Percentiles rank a stretch among this genome's conserved stretches.
phyloP scores from a whole-genome alignment of 2,888 invertebrate genomes.

The Rhopalosiphum nymphaeae region DNA sequence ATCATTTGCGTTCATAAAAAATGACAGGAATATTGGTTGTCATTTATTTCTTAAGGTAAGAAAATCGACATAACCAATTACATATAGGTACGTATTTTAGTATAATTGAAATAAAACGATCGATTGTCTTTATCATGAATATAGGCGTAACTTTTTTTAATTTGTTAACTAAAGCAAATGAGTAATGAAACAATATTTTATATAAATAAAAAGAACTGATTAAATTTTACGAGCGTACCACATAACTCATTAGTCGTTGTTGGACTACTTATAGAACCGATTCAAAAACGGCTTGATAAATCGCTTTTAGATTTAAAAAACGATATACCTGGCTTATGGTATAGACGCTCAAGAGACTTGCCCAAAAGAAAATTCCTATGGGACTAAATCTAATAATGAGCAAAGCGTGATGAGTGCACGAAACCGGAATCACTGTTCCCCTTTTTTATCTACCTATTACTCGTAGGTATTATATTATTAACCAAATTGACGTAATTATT shows the following conservation, averaged over 20 bases:
- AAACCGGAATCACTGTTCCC: not conserved
- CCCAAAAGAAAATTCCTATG: not conserved
- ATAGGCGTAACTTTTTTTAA: not conserved
- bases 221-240: not conserved
- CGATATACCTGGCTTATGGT: not conserved
- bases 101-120: not conserved
- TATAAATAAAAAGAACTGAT: not conserved
- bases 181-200: not conserved
- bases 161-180: not conserved
- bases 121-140: not conserved
- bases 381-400: not conserved
- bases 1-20: not conserved
- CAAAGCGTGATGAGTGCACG: slow-evolving; percentile 11
- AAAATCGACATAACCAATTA: not conserved
- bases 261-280: not conserved
- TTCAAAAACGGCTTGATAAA: not conserved
- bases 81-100: not conserved
- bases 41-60: not conserved
- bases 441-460: not conserved
- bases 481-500: not conserved
- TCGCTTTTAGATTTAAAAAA: not conserved
- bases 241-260: not conserved
- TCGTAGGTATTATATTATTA: not conserved
- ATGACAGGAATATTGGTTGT: not conserved
- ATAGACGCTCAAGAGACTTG: not conserved